Evolutionary conservation across 2,113 vertebrate species (phyloP).

Genomic region (Sitta europaea): DNA sequence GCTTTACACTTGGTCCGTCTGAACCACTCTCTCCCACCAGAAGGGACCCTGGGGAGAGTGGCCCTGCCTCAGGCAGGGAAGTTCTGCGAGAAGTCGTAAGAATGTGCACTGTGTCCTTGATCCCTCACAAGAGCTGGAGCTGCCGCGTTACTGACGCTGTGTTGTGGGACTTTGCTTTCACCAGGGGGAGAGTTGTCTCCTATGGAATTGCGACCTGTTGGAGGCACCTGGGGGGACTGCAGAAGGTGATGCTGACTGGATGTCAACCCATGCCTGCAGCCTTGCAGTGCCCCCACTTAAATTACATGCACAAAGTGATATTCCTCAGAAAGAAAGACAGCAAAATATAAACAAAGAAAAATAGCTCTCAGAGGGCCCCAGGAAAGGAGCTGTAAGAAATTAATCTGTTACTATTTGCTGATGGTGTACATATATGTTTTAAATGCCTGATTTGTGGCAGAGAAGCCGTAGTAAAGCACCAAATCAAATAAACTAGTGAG

Average conservation of each 20-base stretch:
- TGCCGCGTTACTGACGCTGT: rapidly evolving
- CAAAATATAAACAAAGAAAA: not conserved
- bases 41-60: not conserved
- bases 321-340: not conserved
- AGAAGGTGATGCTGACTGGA: not conserved
- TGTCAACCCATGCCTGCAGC: not conserved
- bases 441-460: not conserved
- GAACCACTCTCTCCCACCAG: not conserved
- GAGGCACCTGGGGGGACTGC: not conserved
- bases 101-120: not conserved
- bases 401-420: not conserved
- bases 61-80: rapidly evolving
- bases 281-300: not conserved
- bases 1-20: not conserved
- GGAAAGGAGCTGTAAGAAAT: not conserved
- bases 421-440: not conserved
- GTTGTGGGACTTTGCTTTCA: rapidly evolving
- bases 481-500: not conserved
- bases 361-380: not conserved
- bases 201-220: rapidly evolving
- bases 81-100: not conserved
- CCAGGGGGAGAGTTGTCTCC: not conserved
- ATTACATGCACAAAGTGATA: rapidly evolving
- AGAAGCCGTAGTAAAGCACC: not conserved
- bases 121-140: not conserved